Conservation (phyloP, 2,797 vertebrate species). For the Macropus fuliginosus region DNA sequence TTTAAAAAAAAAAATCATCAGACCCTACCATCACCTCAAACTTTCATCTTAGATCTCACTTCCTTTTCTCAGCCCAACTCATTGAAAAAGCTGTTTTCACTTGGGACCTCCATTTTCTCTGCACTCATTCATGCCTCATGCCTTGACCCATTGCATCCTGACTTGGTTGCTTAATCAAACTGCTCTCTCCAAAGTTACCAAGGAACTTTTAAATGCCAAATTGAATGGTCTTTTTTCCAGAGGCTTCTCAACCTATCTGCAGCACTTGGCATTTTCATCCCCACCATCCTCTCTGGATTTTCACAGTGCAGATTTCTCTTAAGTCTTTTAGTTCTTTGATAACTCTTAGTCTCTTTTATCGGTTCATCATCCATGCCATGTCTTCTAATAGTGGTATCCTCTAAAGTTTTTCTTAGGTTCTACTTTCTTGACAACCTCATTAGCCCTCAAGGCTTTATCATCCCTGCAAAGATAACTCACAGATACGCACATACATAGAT, state of each 20-base stretch:
- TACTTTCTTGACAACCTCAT: neutral
- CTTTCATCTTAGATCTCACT: neutral
- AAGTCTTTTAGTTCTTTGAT: neutral
- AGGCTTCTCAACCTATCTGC: neutral
- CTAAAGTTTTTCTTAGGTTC: neutral
- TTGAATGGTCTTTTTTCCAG: neutral
- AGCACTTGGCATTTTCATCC: neutral
- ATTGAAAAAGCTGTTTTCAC: neutral
- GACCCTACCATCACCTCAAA: neutral
- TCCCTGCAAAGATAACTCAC: neutral
- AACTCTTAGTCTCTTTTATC: neutral
- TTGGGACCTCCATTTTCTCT: neutral
- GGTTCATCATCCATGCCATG: neutral
- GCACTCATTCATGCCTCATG: neutral
- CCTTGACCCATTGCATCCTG: neutral
- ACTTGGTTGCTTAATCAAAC: neutral
- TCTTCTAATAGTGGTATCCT: neutral
- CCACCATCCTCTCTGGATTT: neutral
- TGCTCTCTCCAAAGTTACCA: neutral
- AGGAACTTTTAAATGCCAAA: neutral
- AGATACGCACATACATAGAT: neutral
- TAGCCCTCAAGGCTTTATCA: neutral
- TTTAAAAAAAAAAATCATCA: neutral
- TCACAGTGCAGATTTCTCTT: neutral
- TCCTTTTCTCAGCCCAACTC: neutral